These are phyloP conservation scores for Antechinus flavipes DNA, from an alignment of 2,113 vertebrate genomes.

Conservation along the genomic window DNA sequence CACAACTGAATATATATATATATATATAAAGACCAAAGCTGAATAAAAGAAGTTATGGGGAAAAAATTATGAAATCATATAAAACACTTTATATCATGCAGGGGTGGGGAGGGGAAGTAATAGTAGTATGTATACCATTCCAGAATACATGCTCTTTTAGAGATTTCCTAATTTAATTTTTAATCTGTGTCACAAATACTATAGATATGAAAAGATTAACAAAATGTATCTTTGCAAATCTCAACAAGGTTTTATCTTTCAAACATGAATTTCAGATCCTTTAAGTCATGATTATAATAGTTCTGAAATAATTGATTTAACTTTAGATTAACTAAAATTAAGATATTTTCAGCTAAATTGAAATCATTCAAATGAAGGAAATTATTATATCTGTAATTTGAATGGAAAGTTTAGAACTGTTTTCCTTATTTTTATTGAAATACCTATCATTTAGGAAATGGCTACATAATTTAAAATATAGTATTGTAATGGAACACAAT, in stretches of 20 bases:
- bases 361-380: conserved; percentile 31
- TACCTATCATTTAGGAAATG: too few relatives aligned
- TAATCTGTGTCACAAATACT: conserved; percentile 17
- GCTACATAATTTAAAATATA: too few relatives aligned
- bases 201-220: conserved; percentile 23
- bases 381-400: conserved; percentile 11
- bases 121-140: neutral
- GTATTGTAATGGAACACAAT: too few relatives aligned
- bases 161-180: conserved; percentile 21
- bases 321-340: conserved; percentile 16
- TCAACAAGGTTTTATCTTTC: neutral
- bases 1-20: neutral
- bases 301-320: neutral
- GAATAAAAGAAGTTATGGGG: conserved; percentile 11
- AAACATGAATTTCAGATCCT: neutral
- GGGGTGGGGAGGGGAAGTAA: neutral
- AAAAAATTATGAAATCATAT: neutral
- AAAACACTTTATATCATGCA: conserved; percentile 5
- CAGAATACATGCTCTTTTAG: neutral
- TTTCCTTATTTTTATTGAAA: neutral
- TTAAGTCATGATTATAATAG: neutral
- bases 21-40: conserved; percentile 5
- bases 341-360: neutral
- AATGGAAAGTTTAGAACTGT: neutral
- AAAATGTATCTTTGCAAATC: conserved; percentile 13